Evolutionary conservation across 1,140 invertebrate species (phyloP), one percentile per base, ranked within the genome.

Genomic region (Aphis gossypii): DNA sequence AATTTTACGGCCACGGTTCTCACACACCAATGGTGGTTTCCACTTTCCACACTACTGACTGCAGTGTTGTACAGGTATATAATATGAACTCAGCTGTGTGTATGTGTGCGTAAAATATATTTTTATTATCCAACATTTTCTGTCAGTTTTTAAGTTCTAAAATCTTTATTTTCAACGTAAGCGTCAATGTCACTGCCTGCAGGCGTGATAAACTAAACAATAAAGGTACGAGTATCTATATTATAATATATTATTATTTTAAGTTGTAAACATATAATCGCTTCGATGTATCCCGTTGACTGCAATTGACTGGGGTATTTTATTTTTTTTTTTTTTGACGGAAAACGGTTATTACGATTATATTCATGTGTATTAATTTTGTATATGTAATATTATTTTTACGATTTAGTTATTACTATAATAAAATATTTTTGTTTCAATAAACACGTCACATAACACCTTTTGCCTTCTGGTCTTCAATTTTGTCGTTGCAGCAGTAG

Each of bases 381-480:
- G 38, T 90, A 20, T 68, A 68, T n/a, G 11, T n/a, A 20, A 90
- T 68, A 68, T 44, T 41, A 9, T 90, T 90, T 90, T 90, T 90
- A 90, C 41, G 89, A 90, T 68, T 90, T 44, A 25, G 38, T 90
- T 90, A 90, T 90, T 60, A 44, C 38, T n/a, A 44, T 90, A 90
- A 90, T 90, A 90, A 90, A 90, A 90, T 38, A 35, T 90, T 68
- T 41, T 48, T 44, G 41, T 21, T 56, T 44, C 54, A 68, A 90
- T 90, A 90, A 90, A 90, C 30, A 68, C 30, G 56, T 90, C 89
- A 44, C 25, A 35, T 38, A 56, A 90, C 89, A 90, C 89, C 89
- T 90, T 90, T 56, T 44, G 89, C 89, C 89, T 90, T 90, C 89
- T 68, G 89, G 89, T 90, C 38, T 90, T 90, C 2, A 25, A 30